Evolutionary conservation across 2,797 vertebrate genomes (phyloP).

Genomic region (Lates japonicus): DNA sequence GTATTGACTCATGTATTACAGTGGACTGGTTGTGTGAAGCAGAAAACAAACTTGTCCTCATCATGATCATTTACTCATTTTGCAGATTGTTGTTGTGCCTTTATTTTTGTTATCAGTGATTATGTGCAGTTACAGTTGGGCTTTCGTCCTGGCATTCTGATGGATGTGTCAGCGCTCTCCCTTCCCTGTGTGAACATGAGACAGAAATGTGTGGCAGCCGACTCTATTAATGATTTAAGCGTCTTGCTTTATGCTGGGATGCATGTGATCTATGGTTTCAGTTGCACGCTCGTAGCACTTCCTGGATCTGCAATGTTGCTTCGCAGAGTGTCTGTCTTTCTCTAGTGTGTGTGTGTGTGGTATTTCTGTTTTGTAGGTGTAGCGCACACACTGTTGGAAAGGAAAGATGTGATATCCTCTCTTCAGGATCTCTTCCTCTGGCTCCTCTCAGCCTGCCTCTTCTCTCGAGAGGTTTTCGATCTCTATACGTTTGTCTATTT

Average conservation of each 20-base stretch:
- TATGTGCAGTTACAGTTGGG: slow-evolving; percentile 16
- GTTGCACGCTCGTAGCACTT: slow-evolving; percentile 60
- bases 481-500: slow-evolving; percentile 84
- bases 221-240: slow-evolving; percentile 61
- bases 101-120: slow-evolving; percentile 21
- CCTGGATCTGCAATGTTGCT: slow-evolving; percentile 63
- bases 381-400: slow-evolving; percentile 40
- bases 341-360: slow-evolving; percentile 36
- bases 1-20: slow-evolving; percentile 47
- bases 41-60: not conserved
- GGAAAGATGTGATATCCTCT: slow-evolving; percentile 77
- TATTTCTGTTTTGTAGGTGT: slow-evolving; percentile 47
- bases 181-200: slow-evolving; percentile 80
- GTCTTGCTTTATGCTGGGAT: slow-evolving; percentile 52
- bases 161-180: slow-evolving; percentile 63
- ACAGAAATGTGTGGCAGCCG: slow-evolving; percentile 66
- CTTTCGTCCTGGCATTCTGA: slow-evolving; percentile 43
- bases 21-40: slow-evolving; percentile 18
- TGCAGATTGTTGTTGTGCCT: slow-evolving; percentile 17
- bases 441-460: slow-evolving; percentile 67
- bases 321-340: slow-evolving; percentile 49
- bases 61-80: not conserved
- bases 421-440: slow-evolving; percentile 77
- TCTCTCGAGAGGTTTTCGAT: slow-evolving; percentile 80
- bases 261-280: slow-evolving; percentile 71